phyloP scores from a whole-genome alignment of 2,888 invertebrate genomes.

The Heliconius sara region DNA sequence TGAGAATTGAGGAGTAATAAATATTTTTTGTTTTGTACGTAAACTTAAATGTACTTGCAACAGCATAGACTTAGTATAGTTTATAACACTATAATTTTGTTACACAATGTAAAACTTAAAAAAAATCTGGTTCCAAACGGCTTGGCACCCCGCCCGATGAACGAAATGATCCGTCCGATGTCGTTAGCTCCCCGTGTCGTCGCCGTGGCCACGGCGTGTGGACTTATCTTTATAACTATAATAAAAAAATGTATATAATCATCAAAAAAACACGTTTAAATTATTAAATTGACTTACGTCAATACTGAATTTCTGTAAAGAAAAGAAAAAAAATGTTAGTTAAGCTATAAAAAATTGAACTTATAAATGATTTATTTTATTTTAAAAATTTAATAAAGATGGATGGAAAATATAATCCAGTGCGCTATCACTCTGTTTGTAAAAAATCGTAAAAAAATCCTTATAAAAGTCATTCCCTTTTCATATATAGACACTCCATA shows the following conservation, averaged over 20 bases:
- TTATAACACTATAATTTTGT: conserved; percentile 20
- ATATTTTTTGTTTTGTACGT: not conserved
- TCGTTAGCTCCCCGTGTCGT: conserved; percentile 69
- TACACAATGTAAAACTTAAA: not conserved
- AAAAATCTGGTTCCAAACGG: conserved; percentile 9
- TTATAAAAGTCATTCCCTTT: no score
- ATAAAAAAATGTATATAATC: conserved; percentile 5
- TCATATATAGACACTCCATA: not conserved
- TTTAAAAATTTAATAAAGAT: no score
- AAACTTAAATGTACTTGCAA: conserved; percentile 20
- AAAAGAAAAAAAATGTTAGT: not conserved
- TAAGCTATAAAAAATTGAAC: not conserved
- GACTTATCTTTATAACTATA: conserved; percentile 44
- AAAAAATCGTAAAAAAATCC: no score
- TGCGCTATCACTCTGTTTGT: no score
- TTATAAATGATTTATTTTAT: not conserved
- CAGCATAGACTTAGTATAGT: conserved; percentile 6
- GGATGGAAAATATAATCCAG: no score
- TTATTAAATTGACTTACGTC: not conserved
- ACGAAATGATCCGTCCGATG: conserved; percentile 80
- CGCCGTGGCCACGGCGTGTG: conserved; percentile 56
- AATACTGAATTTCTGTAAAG: no score
- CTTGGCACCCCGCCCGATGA: conserved; percentile 55
- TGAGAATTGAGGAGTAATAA: not conserved
- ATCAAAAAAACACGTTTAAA: not conserved